Evolutionary conservation across 2,113 vertebrate species (phyloP).

Genomic region (Meriones unguiculatus): DNA sequence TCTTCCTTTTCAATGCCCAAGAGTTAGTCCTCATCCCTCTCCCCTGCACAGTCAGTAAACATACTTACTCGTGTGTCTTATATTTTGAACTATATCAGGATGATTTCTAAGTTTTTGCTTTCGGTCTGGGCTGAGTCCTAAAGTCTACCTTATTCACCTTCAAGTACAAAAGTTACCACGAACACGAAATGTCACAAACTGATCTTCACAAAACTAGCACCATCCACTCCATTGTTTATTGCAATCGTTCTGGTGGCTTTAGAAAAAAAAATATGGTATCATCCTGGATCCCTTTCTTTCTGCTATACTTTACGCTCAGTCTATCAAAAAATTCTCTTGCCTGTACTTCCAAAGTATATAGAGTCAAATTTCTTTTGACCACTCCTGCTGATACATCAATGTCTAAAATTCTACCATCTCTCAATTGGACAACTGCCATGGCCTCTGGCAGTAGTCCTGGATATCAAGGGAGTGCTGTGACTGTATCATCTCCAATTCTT

Average conservation of each 20-base stretch:
- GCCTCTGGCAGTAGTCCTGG: constrained; percentile 60
- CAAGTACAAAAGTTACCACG: neutral
- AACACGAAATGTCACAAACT: neutral
- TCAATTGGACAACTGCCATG: constrained; percentile 49
- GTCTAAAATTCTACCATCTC: constrained; percentile 31
- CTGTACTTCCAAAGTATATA: constrained; percentile 36
- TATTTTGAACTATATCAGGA: constrained; percentile 12
- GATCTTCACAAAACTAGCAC: neutral
- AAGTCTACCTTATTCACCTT: neutral
- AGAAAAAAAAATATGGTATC: constrained; percentile 5
- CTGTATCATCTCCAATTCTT: constrained; percentile 41
- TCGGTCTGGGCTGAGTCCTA: neutral
- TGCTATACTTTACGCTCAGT: neutral
- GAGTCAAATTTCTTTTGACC: constrained; percentile 55
- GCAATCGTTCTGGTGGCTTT: neutral
- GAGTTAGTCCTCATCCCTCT: neutral
- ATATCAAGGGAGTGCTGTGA: constrained; percentile 38
- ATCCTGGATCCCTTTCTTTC: constrained; percentile 15
- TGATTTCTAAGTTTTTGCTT: neutral
- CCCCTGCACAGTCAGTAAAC: neutral
- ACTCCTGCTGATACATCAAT: neutral
- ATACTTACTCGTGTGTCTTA: neutral
- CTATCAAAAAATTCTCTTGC: constrained; percentile 51
- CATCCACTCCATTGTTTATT: neutral
- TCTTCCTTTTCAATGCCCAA: neutral